phyloP scores from a whole-genome alignment of 2,888 invertebrate species.

The Leucophora obtusa region DNA sequence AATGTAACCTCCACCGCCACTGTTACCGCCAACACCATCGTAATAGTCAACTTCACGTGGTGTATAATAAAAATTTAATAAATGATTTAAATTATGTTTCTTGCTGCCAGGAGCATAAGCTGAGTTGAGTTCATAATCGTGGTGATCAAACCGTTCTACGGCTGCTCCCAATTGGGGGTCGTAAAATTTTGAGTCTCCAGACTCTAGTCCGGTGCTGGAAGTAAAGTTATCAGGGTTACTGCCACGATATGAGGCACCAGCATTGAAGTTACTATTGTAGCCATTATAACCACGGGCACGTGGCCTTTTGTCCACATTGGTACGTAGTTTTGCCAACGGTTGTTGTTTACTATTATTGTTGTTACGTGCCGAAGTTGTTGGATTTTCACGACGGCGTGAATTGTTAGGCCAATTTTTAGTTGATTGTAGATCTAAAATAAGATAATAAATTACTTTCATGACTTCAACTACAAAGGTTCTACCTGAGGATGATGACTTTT shows the following conservation, averaged over 20 bases:
- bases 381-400: slow-evolving; percentile 76
- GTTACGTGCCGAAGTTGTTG: slow-evolving; percentile 79
- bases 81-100: slow-evolving; percentile 95
- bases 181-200: slow-evolving; percentile 57
- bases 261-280: slow-evolving; percentile 73
- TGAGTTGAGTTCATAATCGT: slow-evolving; percentile 86
- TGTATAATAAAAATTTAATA: slow-evolving; percentile 94
- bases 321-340: slow-evolving; percentile 72
- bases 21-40: slow-evolving; percentile 68
- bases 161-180: slow-evolving; percentile 53
- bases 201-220: slow-evolving; percentile 76
- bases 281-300: slow-evolving; percentile 79
- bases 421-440: slow-evolving; percentile 70
- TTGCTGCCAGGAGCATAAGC: slow-evolving; percentile 90
- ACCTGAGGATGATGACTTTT: slow-evolving; percentile 79
- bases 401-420: slow-evolving; percentile 72
- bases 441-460: background rate
- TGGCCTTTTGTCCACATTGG: slow-evolving; percentile 83
- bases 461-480: background rate
- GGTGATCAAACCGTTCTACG: slow-evolving; percentile 65
- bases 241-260: slow-evolving; percentile 79
- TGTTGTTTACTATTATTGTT: slow-evolving; percentile 84
- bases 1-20: slow-evolving; percentile 62
- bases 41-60: slow-evolving; percentile 80
- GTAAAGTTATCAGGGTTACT: slow-evolving; percentile 69